Conservation (phyloP, 1,140 invertebrate species). For the Amyelois transitella region DNA sequence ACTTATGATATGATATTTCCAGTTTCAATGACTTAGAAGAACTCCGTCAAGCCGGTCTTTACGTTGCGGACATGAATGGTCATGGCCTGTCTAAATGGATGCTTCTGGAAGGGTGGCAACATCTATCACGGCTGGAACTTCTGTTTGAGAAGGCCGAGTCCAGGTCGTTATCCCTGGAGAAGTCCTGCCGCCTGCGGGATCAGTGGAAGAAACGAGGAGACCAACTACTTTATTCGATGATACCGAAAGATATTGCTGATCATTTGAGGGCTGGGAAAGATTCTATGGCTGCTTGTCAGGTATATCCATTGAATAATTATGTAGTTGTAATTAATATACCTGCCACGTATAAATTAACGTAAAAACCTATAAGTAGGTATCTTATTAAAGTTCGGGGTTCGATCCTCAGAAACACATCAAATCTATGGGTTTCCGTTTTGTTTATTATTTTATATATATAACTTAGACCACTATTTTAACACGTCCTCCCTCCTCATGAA, state of each 20-base stretch:
- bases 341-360: no score
- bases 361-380: no score
- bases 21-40: slow-evolving; percentile 91
- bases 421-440: no score
- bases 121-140: slow-evolving; percentile 87
- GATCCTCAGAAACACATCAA: no score
- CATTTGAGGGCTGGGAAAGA: slow-evolving; percentile 79
- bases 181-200: slow-evolving; percentile 82
- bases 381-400: no score
- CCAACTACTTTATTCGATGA: slow-evolving; percentile 94
- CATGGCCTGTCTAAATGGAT: slow-evolving; percentile 90
- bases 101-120: slow-evolving; percentile 90
- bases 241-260: slow-evolving; percentile 80
- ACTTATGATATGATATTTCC: slow-evolving; percentile 33
- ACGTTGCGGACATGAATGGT: slow-evolving; percentile 89
- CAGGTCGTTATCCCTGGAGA: slow-evolving; percentile 82
- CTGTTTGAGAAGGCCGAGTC: slow-evolving; percentile 88
- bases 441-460: no score
- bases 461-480: no score
- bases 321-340: no score
- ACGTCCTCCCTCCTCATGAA: no score
- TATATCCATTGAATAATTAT: slow-evolving; percentile 9
- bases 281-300: slow-evolving; percentile 84
- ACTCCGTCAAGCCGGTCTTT: slow-evolving; percentile 84
- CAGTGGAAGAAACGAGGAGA: slow-evolving; percentile 91